Percentiles rank a stretch among this genome's conserved stretches.
Evolutionary conservation across 2,113 vertebrate species (phyloP).

Genomic region (Butastur rufipennis): DNA sequence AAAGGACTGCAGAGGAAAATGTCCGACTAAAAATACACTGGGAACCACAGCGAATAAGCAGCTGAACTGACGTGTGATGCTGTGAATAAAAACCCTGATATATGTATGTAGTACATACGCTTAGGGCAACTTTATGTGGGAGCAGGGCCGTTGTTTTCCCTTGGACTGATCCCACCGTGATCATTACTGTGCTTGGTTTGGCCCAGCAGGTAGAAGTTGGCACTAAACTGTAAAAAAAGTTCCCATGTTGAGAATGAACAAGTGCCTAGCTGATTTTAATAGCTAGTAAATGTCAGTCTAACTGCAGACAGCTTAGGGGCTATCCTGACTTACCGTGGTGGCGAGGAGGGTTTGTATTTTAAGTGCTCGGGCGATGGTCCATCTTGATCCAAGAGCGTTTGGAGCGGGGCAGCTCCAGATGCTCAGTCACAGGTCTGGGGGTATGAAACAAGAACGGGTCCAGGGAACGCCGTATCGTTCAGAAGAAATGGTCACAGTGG

Average conservation of each 20-base stretch:
- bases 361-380: rapidly evolving
- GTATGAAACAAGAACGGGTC: not conserved
- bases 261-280: not conserved
- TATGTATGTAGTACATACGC: not conserved
- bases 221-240: not conserved
- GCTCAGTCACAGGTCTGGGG: not conserved
- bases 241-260: not conserved
- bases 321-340: not conserved
- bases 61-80: not conserved
- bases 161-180: not conserved
- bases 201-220: not conserved
- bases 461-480: not conserved
- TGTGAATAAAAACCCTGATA: not conserved
- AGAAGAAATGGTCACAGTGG: not conserved
- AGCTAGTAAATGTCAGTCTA: not conserved
- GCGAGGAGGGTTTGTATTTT: not conserved
- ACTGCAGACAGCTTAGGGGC: not conserved
- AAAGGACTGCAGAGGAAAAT: not conserved
- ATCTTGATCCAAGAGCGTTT: not conserved
- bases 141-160: not conserved
- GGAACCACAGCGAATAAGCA: not conserved
- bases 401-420: not conserved
- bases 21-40: not conserved
- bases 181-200: not conserved
- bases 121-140: not conserved